These are phyloP conservation scores for Netelia virgata DNA, from an alignment of 2,888 invertebrate species.

Conservation along the genomic window DNA sequence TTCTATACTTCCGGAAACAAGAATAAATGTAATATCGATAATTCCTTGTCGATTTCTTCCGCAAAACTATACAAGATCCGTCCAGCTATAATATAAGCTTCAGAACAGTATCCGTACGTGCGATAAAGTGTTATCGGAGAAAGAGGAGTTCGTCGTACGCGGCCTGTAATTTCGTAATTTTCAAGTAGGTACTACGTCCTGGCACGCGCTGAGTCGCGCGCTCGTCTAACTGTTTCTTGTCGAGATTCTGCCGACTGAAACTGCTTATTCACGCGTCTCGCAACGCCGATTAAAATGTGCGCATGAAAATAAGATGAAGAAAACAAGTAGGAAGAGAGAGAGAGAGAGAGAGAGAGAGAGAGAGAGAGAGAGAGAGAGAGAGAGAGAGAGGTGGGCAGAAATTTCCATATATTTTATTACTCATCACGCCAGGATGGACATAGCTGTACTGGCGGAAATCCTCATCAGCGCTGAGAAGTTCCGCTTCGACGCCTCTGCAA, in stretches of 20 bases:
- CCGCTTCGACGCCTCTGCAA: slow-evolving; percentile 35
- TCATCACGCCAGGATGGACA: slow-evolving; percentile 50
- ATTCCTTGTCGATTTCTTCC: neutral
- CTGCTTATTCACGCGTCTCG: slow-evolving; percentile 61
- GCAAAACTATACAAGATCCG: neutral
- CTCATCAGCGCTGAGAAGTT: slow-evolving; percentile 24
- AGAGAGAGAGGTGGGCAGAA: neutral
- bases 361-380: neutral
- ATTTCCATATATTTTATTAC: slow-evolving; percentile 37
- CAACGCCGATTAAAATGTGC: slow-evolving; percentile 60
- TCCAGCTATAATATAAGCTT: neutral
- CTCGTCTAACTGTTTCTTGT: slow-evolving; percentile 62
- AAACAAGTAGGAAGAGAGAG: neutral
- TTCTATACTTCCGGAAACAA: neutral
- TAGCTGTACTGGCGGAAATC: slow-evolving; percentile 53
- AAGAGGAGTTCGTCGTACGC: slow-evolving; percentile 43
- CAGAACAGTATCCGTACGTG: neutral
- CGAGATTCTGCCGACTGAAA: slow-evolving; percentile 11
- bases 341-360: neutral
- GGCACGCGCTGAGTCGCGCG: slow-evolving; percentile 67
- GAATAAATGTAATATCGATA: slow-evolving; percentile 7
- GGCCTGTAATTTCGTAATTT: slow-evolving; percentile 59
- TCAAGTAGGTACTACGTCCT: slow-evolving; percentile 54
- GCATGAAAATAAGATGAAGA: slow-evolving; percentile 43
- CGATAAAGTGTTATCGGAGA: slow-evolving; percentile 39